Percentiles rank a stretch among this genome's conserved stretches.
Conservation (phyloP, 2,797 vertebrate species). For the Liparis tanakae region DNA sequence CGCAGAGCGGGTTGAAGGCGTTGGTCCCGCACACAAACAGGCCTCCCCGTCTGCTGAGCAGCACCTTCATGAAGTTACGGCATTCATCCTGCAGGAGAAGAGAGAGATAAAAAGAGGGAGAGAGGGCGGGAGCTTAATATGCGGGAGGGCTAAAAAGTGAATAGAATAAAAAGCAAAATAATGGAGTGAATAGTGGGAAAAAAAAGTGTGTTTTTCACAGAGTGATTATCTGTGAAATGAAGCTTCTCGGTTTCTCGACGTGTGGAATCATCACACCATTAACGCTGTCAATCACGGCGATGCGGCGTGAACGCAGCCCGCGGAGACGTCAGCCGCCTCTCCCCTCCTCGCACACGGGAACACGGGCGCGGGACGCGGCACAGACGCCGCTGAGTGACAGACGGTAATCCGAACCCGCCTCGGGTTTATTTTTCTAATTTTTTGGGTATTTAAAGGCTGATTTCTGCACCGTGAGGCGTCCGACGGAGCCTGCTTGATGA, state of each 20-base stretch:
- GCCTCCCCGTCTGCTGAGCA: conserved; percentile 88
- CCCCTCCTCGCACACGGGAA: conserved; percentile 27
- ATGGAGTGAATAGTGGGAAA: conserved; percentile 22
- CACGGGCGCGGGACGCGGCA: background rate
- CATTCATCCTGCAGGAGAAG: conserved; percentile 88
- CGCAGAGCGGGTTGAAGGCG: conserved; percentile 94
- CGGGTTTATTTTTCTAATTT: conserved; percentile 19
- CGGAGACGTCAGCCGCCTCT: conserved; percentile 50
- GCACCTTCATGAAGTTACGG: conserved; percentile 95
- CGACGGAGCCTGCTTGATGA: conserved; percentile 40
- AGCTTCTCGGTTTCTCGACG: conserved; percentile 70
- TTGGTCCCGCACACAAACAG: conserved; percentile 95
- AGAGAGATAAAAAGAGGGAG: conserved; percentile 15
- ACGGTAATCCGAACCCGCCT: conserved; percentile 60
- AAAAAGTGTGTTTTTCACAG: conserved; percentile 48
- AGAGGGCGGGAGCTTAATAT: conserved; percentile 28
- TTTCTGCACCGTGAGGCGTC: conserved; percentile 45
- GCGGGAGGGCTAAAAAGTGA: conserved; percentile 14
- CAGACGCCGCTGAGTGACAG: conserved; percentile 63
- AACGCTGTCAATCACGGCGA: conserved; percentile 74
- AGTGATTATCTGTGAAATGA: conserved; percentile 70
- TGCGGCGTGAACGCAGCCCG: conserved; percentile 55
- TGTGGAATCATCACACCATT: conserved; percentile 75
- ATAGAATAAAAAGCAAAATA: conserved; percentile 29
- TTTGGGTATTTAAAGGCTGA: conserved; percentile 57